Base-by-base conservation (phyloP, 2,888 invertebrate species). In the Galerucella nymphaeae region DNA sequence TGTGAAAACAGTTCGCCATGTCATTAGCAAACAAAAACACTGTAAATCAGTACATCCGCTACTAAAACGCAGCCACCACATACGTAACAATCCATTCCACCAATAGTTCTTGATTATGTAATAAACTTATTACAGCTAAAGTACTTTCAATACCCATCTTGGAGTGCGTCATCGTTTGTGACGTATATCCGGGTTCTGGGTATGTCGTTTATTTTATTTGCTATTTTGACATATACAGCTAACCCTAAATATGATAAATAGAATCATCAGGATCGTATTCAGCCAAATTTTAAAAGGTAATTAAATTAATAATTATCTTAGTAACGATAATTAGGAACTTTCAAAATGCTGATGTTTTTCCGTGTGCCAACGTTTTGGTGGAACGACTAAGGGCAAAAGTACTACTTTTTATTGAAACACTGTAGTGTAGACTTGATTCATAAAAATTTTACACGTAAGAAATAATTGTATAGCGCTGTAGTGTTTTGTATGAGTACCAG, bases 381-480 rank as follows among this genome's bases (percentile, higher is more conserved):
- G 42, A 62, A 62, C 42, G 10, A 30, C n/a, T 11, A 30, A 58
- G 5, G 13, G 1, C 23, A 30, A 23, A 3, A 30, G 11, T 10
- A 53, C 18, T 53, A 10, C 16, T 53, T 53, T 18, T 53, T 53
- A 3, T 58, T 2, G 30, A 61, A 61, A 61, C 38, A 41, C 16
- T 16, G 41, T 16, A 42, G 16, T n/a, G 16, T 16, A n/a, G 42
- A 41, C 61, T 62, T 62, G 61, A 62, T 62, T 62, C 61, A 62
- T 62, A 62, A 38, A 62, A 62, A 62, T 62, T 3, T 62, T 62
- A 42, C 66, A 66, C 23, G 57, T 58, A 66, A 20, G 18, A 66
- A 57, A 66, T 66, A 55, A 65, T 57, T 66, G 23, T 57, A 48
- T 66, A 66, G 42, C 55, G 41, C 53, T 38, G 55, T 30, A n/a